These are phyloP conservation scores for Hiodon tergisus DNA, from an alignment of 2,113 vertebrate genomes.

Conservation along the genomic window DNA sequence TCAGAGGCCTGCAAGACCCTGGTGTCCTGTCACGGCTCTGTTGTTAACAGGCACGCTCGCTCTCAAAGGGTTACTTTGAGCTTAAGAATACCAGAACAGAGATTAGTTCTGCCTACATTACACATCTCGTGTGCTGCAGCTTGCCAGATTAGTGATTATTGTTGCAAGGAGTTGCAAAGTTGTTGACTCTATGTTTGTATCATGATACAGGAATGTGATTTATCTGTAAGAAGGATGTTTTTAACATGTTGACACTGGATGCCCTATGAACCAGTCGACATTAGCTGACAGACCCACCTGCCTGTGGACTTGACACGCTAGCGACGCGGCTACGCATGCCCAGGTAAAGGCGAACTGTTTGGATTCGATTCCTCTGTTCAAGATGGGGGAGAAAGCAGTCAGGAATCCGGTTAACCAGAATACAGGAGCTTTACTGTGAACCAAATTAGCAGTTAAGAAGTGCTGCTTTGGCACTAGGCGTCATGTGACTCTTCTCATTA, in stretches of 20 bases:
- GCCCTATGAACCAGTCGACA: conserved; percentile 20
- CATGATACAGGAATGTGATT: conserved; percentile 1
- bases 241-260: conserved; percentile 22
- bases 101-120: no score
- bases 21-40: not conserved
- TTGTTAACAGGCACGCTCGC: not conserved
- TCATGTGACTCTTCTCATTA: not conserved
- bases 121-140: not conserved
- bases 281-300: conserved; percentile 14
- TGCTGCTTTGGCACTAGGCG: no score
- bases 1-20: not conserved
- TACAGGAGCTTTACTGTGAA: not conserved
- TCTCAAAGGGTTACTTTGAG: no score
- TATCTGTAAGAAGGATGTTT: conserved; percentile 11
- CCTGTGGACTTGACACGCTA: conserved; percentile 12
- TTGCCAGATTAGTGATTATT: not conserved
- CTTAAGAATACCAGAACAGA: no score
- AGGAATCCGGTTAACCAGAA: not conserved
- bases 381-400: not conserved
- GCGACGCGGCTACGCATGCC: not conserved
- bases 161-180: not conserved
- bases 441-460: no score
- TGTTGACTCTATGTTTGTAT: conserved; percentile 21
- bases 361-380: conserved; percentile 2
- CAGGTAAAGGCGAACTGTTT: conserved; percentile 20